Evolutionary conservation across 2,888 invertebrate genomes (phyloP), one percentile per base, ranked within the genome.

Genomic region (Papilio protenor): DNA sequence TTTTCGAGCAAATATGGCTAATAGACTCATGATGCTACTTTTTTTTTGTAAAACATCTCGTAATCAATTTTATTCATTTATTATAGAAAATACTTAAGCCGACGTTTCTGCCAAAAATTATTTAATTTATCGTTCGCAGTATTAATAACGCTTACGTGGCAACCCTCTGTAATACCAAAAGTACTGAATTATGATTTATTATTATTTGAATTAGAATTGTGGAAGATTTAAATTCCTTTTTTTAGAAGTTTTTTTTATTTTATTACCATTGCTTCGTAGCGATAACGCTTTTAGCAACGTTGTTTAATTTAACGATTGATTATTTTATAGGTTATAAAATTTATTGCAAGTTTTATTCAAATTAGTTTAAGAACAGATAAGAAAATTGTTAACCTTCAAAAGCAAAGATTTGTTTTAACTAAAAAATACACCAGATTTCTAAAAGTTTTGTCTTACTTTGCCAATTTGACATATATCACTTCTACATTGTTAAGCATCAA

Each of bases 141-240:
- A 73, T 77, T 77, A 77, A 66, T 72, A 73, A 66, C 57, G 77
- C 77, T 77, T 73, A 77, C 73, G 66, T 73, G 55, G 77, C 73
- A 72, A 73, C 77, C 73, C 73, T 66, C 57, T 14, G 66, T 52
- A 66, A 40, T 66, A 55, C 2, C 52, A 55, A 49, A 77, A 64
- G 73, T 77, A 70, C 47, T 27, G 74, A 74, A 75, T 77, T 77
- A 45, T 66, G 72, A 75, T 73, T 75, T 72, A 75, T 71, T 33
- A 69, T 69, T 73, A 73, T 78, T 75, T 23, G 75, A 78, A 73
- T 75, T 73, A 66, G 75, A 40, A 52, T 71, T 70, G 18, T 21
- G n/a, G 66, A 47, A 55, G 75, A 75, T 52, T 55, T 23, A 75
- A 49, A 72, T 75, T 73, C 66, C 27, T 47, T 72, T 64, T 71